Evolutionary conservation across 2,888 invertebrate species (phyloP).

Genomic region (Eupithecia subumbrata): DNA sequence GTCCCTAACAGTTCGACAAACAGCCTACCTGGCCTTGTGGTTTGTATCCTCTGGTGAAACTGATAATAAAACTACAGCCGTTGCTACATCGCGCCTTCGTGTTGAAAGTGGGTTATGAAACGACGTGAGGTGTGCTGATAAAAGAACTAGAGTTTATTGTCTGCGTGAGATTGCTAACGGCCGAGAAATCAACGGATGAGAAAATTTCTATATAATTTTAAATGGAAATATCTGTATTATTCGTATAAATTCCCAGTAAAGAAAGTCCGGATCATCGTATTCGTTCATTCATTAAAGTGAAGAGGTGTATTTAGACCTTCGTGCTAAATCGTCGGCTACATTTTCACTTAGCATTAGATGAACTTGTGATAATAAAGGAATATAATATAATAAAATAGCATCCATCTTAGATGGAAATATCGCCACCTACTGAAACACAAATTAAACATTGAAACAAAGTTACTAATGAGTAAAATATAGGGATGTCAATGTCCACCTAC

Average conservation of each 20-base stretch:
- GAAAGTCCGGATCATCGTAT: not conserved
- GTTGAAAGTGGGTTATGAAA: slow-evolving; percentile 49
- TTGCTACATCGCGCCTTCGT: slow-evolving; percentile 32
- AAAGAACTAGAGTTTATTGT: slow-evolving; percentile 25
- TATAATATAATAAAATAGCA: not conserved
- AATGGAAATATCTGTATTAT: not conserved
- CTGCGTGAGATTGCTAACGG: not conserved
- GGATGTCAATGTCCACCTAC: slow-evolving; percentile 21
- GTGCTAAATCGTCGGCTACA: not conserved
- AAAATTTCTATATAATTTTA: not conserved
- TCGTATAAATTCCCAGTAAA: not conserved
- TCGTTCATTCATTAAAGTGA: not conserved
- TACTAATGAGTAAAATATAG: not conserved
- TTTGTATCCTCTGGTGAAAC: slow-evolving; percentile 49
- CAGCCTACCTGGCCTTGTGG: slow-evolving; percentile 38
- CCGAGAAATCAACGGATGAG: not conserved
- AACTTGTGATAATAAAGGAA: not conserved
- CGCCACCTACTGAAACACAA: not conserved
- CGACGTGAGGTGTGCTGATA: slow-evolving; percentile 30
- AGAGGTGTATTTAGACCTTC: not conserved
- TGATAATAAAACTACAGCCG: slow-evolving; percentile 36
- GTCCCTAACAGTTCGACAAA: slow-evolving; percentile 33
- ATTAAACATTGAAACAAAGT: not conserved
- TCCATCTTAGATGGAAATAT: not conserved
- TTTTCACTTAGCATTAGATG: not conserved